Conservation (phyloP, 2,797 vertebrate species). For the Sarcoramphus papa region DNA sequence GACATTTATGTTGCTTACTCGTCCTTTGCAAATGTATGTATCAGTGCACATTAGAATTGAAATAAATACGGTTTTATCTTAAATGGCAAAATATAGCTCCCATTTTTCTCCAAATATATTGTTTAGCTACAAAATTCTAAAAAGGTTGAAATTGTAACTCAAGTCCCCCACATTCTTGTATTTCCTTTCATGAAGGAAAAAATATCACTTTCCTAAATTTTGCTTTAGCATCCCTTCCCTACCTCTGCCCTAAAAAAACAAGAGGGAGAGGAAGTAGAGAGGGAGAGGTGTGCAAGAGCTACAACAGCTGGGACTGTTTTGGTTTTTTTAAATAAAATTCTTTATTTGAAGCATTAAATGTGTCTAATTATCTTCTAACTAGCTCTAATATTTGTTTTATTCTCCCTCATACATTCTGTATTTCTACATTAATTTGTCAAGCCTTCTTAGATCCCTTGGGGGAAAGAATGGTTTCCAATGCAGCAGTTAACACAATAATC, state of each 20-base stretch:
- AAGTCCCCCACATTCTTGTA: background rate
- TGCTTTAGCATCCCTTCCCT: background rate
- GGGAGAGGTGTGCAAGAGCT: background rate
- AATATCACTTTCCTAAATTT: background rate
- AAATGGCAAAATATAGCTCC: background rate
- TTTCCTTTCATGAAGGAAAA: background rate
- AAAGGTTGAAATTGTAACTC: background rate
- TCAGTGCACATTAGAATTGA: background rate
- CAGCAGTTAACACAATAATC: background rate
- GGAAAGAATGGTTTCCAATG: background rate
- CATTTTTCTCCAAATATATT: background rate
- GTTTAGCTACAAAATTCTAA: background rate
- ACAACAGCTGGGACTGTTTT: background rate
- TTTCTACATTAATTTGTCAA: background rate
- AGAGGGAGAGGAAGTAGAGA: background rate
- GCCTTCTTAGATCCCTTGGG: background rate
- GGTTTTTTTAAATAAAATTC: background rate
- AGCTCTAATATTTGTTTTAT: background rate
- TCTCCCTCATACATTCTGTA: background rate
- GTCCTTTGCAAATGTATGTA: background rate
- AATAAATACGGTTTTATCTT: background rate
- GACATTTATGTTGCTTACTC: background rate
- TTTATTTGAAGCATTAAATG: background rate
- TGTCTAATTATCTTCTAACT: background rate
- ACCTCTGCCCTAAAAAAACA: background rate